Evolutionary conservation across 2,113 vertebrate genomes (phyloP).

Genomic region (Xenopus tropicalis): DNA sequence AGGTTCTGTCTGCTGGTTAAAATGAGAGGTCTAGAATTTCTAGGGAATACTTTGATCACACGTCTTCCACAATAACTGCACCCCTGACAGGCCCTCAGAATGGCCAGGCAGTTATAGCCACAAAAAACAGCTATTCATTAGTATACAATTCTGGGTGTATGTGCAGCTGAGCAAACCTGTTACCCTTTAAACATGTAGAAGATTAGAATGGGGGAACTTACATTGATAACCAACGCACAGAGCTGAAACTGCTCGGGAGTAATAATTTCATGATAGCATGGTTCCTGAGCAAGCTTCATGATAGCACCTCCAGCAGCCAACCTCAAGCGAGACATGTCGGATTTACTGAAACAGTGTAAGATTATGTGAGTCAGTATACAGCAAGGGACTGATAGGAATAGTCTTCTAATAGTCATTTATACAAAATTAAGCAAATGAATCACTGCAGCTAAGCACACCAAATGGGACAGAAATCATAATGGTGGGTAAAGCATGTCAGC

Average conservation of each 20-base stretch:
- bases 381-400: too few relatives aligned
- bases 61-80: too few relatives aligned
- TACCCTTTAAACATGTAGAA: too few relatives aligned
- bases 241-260: slow-evolving; percentile 98
- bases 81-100: too few relatives aligned
- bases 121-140: too few relatives aligned
- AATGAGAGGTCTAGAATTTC: too few relatives aligned
- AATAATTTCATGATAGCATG: slow-evolving; percentile 99
- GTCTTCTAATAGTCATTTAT: not conserved
- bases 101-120: too few relatives aligned
- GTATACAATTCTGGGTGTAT: too few relatives aligned
- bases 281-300: slow-evolving; percentile 98
- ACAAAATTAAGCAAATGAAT: not conserved
- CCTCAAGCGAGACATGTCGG: slow-evolving; percentile 97
- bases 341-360: slow-evolving; percentile 77
- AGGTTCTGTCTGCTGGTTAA: too few relatives aligned
- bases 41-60: too few relatives aligned
- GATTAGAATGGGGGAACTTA: slow-evolving; percentile 63
- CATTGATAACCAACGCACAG: slow-evolving; percentile 96
- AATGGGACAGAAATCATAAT: not conserved
- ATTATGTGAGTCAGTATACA: slow-evolving; percentile 37
- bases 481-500: too few relatives aligned
- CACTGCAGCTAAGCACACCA: not conserved
- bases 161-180: too few relatives aligned
- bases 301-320: slow-evolving; percentile 96